Evolutionary conservation across 2,797 vertebrate species (phyloP).

Genomic region (Darevskia nairensis): DNA sequence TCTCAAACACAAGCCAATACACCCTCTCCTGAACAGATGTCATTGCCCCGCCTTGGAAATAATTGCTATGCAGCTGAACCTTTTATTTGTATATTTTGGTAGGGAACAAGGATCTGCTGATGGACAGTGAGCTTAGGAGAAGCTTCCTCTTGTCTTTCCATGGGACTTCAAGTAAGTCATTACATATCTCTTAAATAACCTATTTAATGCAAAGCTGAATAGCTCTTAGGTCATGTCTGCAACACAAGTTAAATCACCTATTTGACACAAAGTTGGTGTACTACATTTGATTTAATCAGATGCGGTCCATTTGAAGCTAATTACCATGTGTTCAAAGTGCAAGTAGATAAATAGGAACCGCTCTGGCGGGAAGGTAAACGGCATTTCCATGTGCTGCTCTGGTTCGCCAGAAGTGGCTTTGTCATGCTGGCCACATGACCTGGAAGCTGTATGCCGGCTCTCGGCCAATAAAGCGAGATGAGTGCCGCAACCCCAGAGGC

Average conservation of each 20-base stretch:
- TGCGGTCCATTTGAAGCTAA: not conserved
- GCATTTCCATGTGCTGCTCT: too few relatives aligned
- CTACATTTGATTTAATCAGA: not conserved
- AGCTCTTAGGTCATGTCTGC: too few relatives aligned
- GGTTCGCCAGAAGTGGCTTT: too few relatives aligned
- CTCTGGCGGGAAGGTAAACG: too few relatives aligned
- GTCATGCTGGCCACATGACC: too few relatives aligned
- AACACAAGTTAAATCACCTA: not conserved
- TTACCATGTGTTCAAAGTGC: not conserved
- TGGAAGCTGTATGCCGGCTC: too few relatives aligned
- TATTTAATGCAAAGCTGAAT: not conserved
- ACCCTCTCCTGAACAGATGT: not conserved
- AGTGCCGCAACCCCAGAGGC: too few relatives aligned
- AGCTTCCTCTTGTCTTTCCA: constrained; percentile 14
- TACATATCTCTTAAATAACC: not conserved
- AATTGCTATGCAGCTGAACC: not conserved
- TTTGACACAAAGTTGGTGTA: not conserved
- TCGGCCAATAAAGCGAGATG: too few relatives aligned
- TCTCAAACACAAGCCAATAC: constrained; percentile 19
- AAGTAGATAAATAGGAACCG: too few relatives aligned
- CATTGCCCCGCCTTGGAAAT: constrained; percentile 34
- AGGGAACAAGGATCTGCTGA: constrained; percentile 15
- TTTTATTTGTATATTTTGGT: not conserved
- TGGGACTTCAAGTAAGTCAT: not conserved
- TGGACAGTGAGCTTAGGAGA: constrained; percentile 4